phyloP scores from a whole-genome alignment of 2,113 vertebrate genomes.

The Laticauda laticaudata region DNA sequence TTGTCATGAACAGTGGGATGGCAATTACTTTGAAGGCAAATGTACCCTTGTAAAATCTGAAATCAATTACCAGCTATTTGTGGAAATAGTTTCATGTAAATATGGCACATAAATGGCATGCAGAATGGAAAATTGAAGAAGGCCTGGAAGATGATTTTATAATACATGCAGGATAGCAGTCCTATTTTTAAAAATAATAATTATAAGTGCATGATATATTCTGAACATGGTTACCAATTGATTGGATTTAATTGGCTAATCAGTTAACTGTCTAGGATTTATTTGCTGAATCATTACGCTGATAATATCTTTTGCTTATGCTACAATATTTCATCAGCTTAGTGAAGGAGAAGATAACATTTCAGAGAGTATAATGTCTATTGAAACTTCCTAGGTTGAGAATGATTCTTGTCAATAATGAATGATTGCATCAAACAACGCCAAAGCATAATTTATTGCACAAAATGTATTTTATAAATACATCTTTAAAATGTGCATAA shows the following conservation, averaged over 20 bases:
- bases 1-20: constrained; percentile 2
- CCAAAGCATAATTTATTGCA: not conserved
- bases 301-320: constrained; percentile 25
- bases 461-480: not conserved
- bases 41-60: not conserved
- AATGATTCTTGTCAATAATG: not conserved
- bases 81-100: not conserved
- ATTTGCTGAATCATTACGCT: constrained; percentile 34
- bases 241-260: constrained; percentile 26
- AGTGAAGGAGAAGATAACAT: constrained; percentile 25
- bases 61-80: not conserved
- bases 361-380: constrained; percentile 3
- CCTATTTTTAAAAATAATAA: not conserved
- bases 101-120: not conserved
- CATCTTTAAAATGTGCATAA: not conserved
- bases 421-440: not conserved
- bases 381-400: not conserved
- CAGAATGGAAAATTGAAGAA: constrained; percentile 2
- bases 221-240: not conserved
- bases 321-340: constrained; percentile 3
- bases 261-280: constrained; percentile 23
- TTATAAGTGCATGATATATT: not conserved
- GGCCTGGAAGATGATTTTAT: constrained; percentile 5
- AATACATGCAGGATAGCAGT: not conserved
- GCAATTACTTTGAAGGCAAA: constrained; percentile 16